Conservation (phyloP, 1,140 invertebrate species). For the Piezodorus guildinii region DNA sequence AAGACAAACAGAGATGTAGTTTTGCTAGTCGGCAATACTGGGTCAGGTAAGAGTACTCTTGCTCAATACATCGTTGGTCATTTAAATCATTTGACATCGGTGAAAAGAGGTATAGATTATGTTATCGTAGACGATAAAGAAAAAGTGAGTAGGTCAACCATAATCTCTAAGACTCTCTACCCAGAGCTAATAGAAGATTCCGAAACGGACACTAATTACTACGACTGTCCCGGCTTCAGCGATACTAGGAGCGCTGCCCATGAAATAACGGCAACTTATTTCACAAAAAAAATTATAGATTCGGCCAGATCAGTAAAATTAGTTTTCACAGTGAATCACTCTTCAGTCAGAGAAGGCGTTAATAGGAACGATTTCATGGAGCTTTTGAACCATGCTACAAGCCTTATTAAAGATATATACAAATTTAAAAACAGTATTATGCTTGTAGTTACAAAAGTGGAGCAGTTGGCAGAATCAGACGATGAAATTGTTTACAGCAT, state of each 20-base stretch:
- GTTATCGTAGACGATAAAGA: neutral
- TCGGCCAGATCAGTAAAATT: neutral
- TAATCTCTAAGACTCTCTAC: neutral
- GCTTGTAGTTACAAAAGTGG: constrained; percentile 26
- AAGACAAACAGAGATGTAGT: neutral
- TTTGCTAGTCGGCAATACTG: neutral
- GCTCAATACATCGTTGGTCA: neutral
- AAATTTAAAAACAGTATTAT: constrained; percentile 24
- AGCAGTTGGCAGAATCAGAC: constrained; percentile 15
- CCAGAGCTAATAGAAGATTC: constrained; percentile 4
- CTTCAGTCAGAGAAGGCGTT: neutral
- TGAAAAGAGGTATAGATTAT: neutral
- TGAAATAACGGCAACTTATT: constrained; percentile 26
- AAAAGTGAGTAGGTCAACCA: neutral
- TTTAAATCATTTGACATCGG: neutral
- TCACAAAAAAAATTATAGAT: constrained; percentile 21
- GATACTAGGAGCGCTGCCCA: constrained; percentile 23
- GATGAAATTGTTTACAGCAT: neutral
- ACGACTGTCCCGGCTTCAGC: constrained; percentile 28
- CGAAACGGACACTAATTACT: constrained; percentile 14
- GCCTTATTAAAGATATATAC: constrained; percentile 20
- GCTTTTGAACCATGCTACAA: constrained; percentile 7
- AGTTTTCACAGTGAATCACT: neutral
- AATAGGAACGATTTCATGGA: neutral
- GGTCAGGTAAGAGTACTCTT: neutral